Conservation (phyloP, 2,888 invertebrate genomes). For the Drepanosiphum platanoidis region DNA sequence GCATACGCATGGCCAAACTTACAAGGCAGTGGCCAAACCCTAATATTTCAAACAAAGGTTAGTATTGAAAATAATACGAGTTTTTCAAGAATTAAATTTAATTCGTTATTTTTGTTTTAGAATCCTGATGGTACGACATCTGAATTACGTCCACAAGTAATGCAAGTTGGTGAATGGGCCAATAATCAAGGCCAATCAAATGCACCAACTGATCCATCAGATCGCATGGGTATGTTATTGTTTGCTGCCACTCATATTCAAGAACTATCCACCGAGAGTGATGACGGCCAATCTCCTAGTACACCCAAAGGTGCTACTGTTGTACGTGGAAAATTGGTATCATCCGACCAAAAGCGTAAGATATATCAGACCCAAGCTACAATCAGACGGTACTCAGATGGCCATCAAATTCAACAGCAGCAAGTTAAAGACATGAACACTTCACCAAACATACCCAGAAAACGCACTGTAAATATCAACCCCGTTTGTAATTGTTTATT, state of each 20-base stretch:
- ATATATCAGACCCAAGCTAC: slow-evolving; percentile 59
- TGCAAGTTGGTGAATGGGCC: slow-evolving; percentile 59
- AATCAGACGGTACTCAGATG: slow-evolving; percentile 56
- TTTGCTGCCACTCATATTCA: slow-evolving; percentile 56
- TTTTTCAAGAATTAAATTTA: not conserved
- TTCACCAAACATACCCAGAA: slow-evolving; percentile 51
- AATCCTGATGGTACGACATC: slow-evolving; percentile 58
- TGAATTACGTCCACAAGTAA: slow-evolving; percentile 55
- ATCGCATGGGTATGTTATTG: slow-evolving; percentile 55
- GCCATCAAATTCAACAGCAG: slow-evolving; percentile 44
- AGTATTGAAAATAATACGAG: not conserved
- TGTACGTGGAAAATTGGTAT: slow-evolving; percentile 54
- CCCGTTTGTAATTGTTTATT: not conserved
- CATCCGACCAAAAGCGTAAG: slow-evolving; percentile 53
- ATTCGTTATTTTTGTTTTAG: slow-evolving; percentile 26
- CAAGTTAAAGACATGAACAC: slow-evolving; percentile 53
- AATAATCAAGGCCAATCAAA: slow-evolving; percentile 59
- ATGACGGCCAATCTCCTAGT: slow-evolving; percentile 47
- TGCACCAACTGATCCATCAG: slow-evolving; percentile 57
- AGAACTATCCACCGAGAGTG: slow-evolving; percentile 48
- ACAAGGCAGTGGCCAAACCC: slow-evolving; percentile 50
- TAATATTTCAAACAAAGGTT: slow-evolving; percentile 61
- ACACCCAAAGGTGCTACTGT: slow-evolving; percentile 55
- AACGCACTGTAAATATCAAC: slow-evolving; percentile 44
- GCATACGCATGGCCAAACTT: slow-evolving; percentile 56